These are phyloP conservation scores for Brachypalpus laphriformis DNA, from an alignment of 2,888 invertebrate genomes.

Conservation along the genomic window DNA sequence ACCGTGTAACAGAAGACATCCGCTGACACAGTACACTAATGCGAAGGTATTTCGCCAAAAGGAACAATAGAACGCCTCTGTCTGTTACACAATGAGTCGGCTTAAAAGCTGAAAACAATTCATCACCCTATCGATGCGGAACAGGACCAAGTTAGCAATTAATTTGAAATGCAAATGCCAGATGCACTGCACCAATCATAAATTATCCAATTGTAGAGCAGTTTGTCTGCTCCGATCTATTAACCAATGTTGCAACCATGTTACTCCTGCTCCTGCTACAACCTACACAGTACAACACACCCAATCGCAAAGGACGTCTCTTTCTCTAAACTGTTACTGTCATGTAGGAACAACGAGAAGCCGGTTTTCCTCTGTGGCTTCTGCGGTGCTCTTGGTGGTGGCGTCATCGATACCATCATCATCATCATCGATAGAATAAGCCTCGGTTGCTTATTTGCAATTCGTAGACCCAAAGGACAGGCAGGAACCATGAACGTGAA, in stretches of 20 bases:
- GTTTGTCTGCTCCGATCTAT: constrained; percentile 74
- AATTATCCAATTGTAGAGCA: constrained; percentile 76
- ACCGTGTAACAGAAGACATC: constrained; percentile 29
- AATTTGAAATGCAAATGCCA: constrained; percentile 75
- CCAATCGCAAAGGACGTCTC: constrained; percentile 52
- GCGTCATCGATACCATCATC: constrained; percentile 73
- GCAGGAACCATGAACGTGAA: constrained; percentile 62
- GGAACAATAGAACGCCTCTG: constrained; percentile 60
- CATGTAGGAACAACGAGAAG: constrained; percentile 63
- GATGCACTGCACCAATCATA: constrained; percentile 73
- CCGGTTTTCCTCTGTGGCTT: constrained; percentile 32
- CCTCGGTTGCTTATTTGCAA: constrained; percentile 49
- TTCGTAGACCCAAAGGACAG: constrained; percentile 31
- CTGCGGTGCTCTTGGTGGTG: constrained; percentile 45
- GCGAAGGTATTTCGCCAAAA: constrained; percentile 52
- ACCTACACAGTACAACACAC: too few species aligned
- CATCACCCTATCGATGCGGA: constrained; percentile 36
- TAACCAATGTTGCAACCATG: constrained; percentile 41
- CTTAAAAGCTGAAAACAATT: constrained; percentile 15
- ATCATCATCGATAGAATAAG: constrained; percentile 58
- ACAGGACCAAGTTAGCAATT: constrained; percentile 67
- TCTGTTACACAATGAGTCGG: constrained; percentile 74
- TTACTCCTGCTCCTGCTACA: constrained; percentile 1
- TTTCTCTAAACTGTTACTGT: constrained; percentile 60
- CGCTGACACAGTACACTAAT: constrained; percentile 41